These are phyloP conservation scores for Cryptocheilus praepositus DNA, from an alignment of 2,888 invertebrate species.

Conservation along the genomic window DNA sequence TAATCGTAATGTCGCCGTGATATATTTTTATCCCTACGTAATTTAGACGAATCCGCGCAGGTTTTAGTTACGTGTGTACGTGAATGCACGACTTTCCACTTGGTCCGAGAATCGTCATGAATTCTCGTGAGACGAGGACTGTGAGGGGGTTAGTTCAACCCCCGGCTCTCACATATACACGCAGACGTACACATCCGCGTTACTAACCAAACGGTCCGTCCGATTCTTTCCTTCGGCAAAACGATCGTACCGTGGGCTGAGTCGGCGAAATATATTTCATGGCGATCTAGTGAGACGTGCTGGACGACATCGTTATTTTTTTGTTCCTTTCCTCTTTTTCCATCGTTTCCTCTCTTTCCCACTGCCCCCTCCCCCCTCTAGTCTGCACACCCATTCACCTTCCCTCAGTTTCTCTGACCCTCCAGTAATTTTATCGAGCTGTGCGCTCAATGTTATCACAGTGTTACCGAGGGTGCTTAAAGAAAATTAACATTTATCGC, in stretches of 20 bases:
- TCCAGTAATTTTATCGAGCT: conserved; percentile 43
- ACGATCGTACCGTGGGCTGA: conserved; percentile 57
- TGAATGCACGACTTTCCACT: conserved; percentile 13
- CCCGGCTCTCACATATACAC: conserved; percentile 14
- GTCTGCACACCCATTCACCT: conserved; percentile 31
- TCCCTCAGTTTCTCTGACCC: conserved; percentile 27
- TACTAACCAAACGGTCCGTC: conserved; percentile 27
- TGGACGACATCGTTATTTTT: conserved; percentile 55
- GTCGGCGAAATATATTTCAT: conserved; percentile 64
- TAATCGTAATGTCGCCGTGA: too few relatives aligned
- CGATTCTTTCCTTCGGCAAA: conserved; percentile 51
- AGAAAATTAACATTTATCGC: conserved; percentile 55
- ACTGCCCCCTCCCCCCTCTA: not conserved
- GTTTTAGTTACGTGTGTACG: conserved; percentile 15
- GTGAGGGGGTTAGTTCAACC: conserved; percentile 19
- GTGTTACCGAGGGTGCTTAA: conserved; percentile 58
- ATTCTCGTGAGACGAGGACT: conserved; percentile 24
- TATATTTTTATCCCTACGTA: too few relatives aligned
- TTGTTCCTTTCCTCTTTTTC: not conserved
- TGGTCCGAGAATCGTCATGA: conserved; percentile 26
- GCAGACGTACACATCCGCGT: not conserved
- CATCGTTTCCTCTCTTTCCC: not conserved
- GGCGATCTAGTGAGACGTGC: conserved; percentile 53
- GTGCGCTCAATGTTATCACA: conserved; percentile 50
- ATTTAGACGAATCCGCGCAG: too few relatives aligned